Percentiles rank a stretch among this genome's conserved stretches.
phyloP scores from a whole-genome alignment of 2,797 vertebrate species.

The Enteromius unitaeniatus region DNA sequence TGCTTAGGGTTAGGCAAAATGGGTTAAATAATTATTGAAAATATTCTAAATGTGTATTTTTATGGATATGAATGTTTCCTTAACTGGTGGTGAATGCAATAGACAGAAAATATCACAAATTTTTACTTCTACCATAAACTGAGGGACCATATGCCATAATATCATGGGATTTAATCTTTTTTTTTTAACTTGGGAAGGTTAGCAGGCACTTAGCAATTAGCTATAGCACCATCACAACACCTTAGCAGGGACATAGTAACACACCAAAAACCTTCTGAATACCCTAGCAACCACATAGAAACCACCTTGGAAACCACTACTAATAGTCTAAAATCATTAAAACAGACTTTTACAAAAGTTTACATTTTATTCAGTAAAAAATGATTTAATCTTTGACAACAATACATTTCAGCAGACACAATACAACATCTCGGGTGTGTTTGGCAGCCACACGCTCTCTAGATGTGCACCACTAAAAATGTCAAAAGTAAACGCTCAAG shows the following conservation, averaged over 20 bases:
- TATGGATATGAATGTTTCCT: neutral
- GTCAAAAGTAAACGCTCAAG: conserved; percentile 15
- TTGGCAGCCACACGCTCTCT: neutral
- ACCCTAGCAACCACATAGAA: neutral
- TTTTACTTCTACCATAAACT: neutral
- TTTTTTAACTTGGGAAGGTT: neutral
- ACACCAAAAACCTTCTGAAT: neutral
- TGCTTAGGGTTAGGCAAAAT: neutral
- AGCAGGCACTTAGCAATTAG: neutral
- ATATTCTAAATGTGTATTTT: neutral
- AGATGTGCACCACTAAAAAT: neutral
- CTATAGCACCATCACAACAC: neutral
- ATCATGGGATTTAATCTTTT: neutral
- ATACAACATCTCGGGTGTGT: neutral
- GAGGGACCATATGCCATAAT: neutral
- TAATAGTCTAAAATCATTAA: neutral
- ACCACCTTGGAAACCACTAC: neutral
- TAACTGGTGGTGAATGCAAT: no score
- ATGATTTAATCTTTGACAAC: conserved; percentile 1
- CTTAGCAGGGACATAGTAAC: neutral
- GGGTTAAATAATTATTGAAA: neutral
- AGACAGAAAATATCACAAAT: neutral
- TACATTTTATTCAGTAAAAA: neutral
- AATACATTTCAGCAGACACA: conserved; percentile 22
- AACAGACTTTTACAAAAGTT: neutral